Percentiles rank a stretch among this genome's conserved stretches.
Conservation (phyloP, 2,888 invertebrate genomes). For the Cylloceria caligata region DNA sequence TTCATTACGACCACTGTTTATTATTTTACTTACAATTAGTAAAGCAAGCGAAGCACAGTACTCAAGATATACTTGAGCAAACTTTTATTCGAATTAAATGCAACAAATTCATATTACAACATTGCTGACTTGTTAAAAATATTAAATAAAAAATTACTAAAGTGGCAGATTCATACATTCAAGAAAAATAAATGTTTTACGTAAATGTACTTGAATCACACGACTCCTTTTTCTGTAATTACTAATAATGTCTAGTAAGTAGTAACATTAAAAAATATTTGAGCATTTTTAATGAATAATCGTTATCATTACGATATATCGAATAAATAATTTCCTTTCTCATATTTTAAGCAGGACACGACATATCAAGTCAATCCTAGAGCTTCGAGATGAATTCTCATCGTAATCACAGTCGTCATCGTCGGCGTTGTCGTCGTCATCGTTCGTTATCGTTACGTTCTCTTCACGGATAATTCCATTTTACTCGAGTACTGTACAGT, state of each 20-base stretch:
- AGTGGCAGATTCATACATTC: neutral
- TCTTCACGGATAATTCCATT: slow-evolving; percentile 40
- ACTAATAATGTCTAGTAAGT: too few species aligned
- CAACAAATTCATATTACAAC: too few species aligned
- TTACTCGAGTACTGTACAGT: slow-evolving; percentile 44
- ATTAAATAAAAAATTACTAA: neutral
- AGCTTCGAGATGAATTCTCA: slow-evolving; percentile 1
- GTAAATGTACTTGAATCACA: neutral
- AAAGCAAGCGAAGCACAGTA: neutral
- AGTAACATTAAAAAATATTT: too few species aligned
- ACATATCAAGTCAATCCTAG: neutral
- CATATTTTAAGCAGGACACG: neutral
- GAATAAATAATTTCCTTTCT: slow-evolving; percentile 2
- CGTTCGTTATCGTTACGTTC: slow-evolving; percentile 20
- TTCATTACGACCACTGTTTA: neutral
- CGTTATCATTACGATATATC: neutral
- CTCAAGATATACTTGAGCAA: too few species aligned
- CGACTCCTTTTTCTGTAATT: too few species aligned
- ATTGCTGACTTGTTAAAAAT: too few species aligned
- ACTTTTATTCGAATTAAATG: too few species aligned
- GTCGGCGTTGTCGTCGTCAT: slow-evolving; percentile 1
- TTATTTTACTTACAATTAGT: neutral
- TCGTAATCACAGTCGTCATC: slow-evolving; percentile 8
- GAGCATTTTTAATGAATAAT: too few species aligned
- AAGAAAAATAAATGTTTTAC: neutral